phyloP scores from a whole-genome alignment of 2,888 invertebrate genomes.

The Temnothorax ravouxi region DNA sequence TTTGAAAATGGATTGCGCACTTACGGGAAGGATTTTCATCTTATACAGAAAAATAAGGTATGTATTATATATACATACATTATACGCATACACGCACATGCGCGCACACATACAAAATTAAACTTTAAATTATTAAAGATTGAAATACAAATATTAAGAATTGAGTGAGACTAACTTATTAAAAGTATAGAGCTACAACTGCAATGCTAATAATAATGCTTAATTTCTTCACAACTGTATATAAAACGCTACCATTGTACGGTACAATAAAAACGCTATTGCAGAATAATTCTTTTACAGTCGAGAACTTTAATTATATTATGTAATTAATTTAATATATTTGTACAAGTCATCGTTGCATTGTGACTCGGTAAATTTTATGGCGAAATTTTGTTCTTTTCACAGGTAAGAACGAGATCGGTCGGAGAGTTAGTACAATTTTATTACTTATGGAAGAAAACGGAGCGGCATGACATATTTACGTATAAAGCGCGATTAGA shows the following conservation, averaged over 20 bases:
- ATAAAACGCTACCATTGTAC: not conserved
- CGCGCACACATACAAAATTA: not conserved
- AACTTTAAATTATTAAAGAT: conserved; percentile 1
- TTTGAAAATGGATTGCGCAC: conserved; percentile 98
- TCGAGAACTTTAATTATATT: not conserved
- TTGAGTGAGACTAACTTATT: not conserved
- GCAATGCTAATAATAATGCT: not conserved
- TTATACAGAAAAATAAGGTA: conserved; percentile 97
- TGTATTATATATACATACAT: no score
- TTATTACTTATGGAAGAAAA: conserved; percentile 99
- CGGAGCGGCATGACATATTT: conserved; percentile 97
- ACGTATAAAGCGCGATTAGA: conserved; percentile 96
- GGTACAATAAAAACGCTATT: not conserved
- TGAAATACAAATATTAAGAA: not conserved
- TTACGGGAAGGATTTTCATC: conserved; percentile 98
- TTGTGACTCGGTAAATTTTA: not conserved
- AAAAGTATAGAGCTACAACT: not conserved
- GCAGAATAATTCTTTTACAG: not conserved
- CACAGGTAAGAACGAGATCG: conserved; percentile 94
- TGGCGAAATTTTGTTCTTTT: conserved; percentile 64
- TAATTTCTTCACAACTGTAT: not conserved
- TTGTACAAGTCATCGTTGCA: not conserved
- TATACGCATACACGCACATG: no score
- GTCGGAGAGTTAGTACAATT: conserved; percentile 99
- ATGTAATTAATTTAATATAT: not conserved